Conservation (phyloP, 2,797 vertebrate species). For the Hipposideros larvatus region DNA sequence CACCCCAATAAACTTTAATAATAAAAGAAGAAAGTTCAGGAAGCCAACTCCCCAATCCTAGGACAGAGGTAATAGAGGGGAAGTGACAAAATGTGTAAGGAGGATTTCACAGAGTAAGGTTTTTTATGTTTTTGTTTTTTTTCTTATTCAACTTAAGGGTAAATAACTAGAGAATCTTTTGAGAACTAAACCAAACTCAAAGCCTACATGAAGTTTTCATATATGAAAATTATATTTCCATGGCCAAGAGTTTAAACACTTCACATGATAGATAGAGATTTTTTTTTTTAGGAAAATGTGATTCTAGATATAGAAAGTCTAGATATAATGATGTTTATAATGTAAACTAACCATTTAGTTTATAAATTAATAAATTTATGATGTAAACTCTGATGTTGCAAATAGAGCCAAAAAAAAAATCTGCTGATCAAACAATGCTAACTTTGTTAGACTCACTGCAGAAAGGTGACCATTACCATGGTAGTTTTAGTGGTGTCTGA, state of each 20-base stretch:
- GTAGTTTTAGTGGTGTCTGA: not conserved
- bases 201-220: constrained; percentile 18
- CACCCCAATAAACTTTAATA: no score
- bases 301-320: not conserved
- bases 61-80: constrained; percentile 85
- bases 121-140: constrained; percentile 55
- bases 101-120: constrained; percentile 80
- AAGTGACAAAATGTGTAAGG: constrained; percentile 86
- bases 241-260: constrained; percentile 70
- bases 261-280: not conserved
- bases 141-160: constrained; percentile 76
- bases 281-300: not conserved
- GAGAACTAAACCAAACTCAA: constrained; percentile 75
- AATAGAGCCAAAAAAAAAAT: not conserved
- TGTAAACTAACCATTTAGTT: not conserved
- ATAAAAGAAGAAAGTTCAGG: constrained; percentile 67
- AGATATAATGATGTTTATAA: not conserved
- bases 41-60: constrained; percentile 78
- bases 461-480: not conserved
- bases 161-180: constrained; percentile 83
- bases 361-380: not conserved
- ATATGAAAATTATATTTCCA: constrained; percentile 81
- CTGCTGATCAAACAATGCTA: not conserved
- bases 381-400: not conserved
- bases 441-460: not conserved